Evolutionary conservation across 2,888 invertebrate genomes (phyloP), one percentile per base, ranked within the genome.

Genomic region (Drosophila borborema): DNA sequence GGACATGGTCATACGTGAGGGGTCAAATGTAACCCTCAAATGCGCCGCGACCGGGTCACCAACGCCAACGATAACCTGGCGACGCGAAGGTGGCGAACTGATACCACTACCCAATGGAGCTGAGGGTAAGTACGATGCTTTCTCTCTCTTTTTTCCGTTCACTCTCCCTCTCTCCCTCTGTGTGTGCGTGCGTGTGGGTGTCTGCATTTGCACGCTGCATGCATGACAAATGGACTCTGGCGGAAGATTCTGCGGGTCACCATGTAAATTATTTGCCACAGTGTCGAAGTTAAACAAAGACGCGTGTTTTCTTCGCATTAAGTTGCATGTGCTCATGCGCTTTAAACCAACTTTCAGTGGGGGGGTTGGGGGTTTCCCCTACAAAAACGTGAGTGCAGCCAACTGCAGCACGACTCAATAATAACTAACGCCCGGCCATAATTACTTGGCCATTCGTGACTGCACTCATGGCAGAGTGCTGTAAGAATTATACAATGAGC

Each of bases 1-100:
- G 4, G 97, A 97, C 92, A 97, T 97, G 95, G 96, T 96, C 40
- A 97, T 97, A 54, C 94, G 96, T 46, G 98, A 98, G 93, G 97
- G 98, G 18, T 96, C 96, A 60, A 96, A 97, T 79, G 96, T 98
- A 72, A 97, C 97, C 87, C 94, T 98, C 67, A 95, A 96, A 76
- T 98, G 98, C 92, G 97, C 97, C 40, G 98, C 98, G 23, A 97
- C 96, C 18, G 97, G 98, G 60, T 96, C 97, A n/a, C 98, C 98
- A 3, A 94, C 95, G 77, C 98, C 98, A 7, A 96, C 95, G 85
- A 97, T 98, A 92, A 96, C 95, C 76, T 98, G 98, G 98, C 94
- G 97, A 80, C 94, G 97, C 77, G 98, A 98, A 92, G 96, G 96
- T 89, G 95, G 96, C 66, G 95, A 96, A 91, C 94, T 95, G 65